Conservation (phyloP, 2,797 vertebrate genomes). For the Phrynocephalus vlangalii region DNA sequence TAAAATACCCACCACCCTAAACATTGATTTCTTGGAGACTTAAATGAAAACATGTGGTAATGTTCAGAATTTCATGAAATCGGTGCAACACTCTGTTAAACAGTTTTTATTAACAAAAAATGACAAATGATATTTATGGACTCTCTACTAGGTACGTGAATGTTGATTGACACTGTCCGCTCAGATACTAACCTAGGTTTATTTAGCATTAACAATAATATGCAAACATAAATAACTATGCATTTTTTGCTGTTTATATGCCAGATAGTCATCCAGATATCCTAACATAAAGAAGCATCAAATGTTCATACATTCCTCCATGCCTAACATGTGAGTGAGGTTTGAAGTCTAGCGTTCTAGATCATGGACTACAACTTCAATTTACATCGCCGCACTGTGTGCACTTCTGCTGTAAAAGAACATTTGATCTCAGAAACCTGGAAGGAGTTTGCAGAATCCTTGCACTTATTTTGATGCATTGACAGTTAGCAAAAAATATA, state of each 20-base stretch:
- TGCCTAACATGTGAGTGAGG: neutral
- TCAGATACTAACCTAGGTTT: neutral
- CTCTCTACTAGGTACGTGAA: neutral
- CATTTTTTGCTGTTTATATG: neutral
- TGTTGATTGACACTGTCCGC: neutral
- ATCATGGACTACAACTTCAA: no score
- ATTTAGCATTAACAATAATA: constrained; percentile 6
- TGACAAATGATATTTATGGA: constrained; percentile 13
- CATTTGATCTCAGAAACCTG: neutral
- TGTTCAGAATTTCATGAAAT: neutral
- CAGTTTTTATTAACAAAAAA: constrained; percentile 33
- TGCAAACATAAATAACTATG: constrained; percentile 5
- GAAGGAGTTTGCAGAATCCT: neutral
- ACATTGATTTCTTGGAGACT: neutral
- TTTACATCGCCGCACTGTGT: no score
- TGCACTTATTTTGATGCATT: neutral
- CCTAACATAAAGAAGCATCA: neutral
- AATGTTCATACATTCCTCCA: neutral
- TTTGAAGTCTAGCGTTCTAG: no score
- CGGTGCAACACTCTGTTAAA: neutral
- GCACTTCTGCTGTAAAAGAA: no score
- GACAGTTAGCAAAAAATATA: neutral
- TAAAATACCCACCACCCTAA: neutral
- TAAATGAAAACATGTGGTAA: neutral
- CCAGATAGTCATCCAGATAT: neutral